Percentiles rank a stretch among this genome's conserved stretches.
Evolutionary conservation across 2,888 invertebrate genomes (phyloP).

Genomic region (Leptopilina myrica): DNA sequence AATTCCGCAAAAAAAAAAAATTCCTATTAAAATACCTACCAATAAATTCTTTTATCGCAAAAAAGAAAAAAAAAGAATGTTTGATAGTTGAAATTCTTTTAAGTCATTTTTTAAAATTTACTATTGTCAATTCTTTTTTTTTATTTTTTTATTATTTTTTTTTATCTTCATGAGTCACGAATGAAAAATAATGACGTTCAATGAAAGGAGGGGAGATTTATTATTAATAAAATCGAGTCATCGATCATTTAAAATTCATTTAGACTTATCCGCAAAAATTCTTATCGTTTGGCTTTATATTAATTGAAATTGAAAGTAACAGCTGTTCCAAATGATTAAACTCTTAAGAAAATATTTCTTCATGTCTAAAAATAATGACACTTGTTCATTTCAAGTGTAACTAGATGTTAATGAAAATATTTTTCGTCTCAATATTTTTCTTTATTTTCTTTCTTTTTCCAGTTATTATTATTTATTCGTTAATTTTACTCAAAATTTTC

Average conservation of each 20-base stretch:
- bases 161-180: not conserved
- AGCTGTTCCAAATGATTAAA: not conserved
- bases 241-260: slow-evolving; percentile 31
- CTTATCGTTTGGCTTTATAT: not conserved
- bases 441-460: no score
- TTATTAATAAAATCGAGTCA: not conserved
- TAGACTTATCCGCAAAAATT: slow-evolving; percentile 2
- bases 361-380: slow-evolving; percentile 9
- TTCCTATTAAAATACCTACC: no score
- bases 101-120: no score
- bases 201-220: not conserved
- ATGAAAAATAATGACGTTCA: not conserved
- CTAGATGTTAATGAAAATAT: no score
- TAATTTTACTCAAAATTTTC: no score
- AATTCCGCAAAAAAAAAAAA: no score
- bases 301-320: slow-evolving; percentile 8
- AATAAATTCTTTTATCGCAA: not conserved
- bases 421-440: no score
- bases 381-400: not conserved
- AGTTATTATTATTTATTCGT: no score
- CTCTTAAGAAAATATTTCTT: not conserved
- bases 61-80: not conserved
- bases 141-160: no score
- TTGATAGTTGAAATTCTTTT: not conserved
- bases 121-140: no score